Evolutionary conservation across 2,113 vertebrate genomes (phyloP).

Genomic region (Amphiprion percula): DNA sequence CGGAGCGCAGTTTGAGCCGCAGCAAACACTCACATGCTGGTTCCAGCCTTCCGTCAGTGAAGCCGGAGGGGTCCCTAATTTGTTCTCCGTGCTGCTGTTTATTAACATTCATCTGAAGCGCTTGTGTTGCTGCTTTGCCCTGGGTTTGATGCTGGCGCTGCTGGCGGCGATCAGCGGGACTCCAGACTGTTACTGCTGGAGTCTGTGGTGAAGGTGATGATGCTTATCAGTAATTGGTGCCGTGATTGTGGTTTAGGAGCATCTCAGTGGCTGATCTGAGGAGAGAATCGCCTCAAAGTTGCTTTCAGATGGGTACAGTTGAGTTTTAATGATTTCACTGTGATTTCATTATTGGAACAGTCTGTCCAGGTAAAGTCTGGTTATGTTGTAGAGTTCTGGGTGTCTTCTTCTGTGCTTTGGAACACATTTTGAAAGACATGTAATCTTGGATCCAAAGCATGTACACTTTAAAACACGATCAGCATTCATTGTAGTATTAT

Average conservation of each 20-base stretch:
- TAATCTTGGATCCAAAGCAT: no score
- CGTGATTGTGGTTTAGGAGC: background rate
- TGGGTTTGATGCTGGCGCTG: constrained; percentile 22
- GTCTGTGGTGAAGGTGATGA: constrained; percentile 35
- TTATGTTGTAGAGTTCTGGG: no score
- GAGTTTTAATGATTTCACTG: background rate
- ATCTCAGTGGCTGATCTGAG: background rate
- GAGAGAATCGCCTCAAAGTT: background rate
- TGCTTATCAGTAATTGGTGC: constrained; percentile 38
- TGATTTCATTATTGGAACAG: background rate
- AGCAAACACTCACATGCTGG: background rate
- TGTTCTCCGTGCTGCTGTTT: constrained; percentile 16
- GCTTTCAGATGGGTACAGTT: background rate
- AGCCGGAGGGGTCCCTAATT: background rate
- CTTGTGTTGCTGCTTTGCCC: background rate
- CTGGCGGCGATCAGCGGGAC: constrained; percentile 20
- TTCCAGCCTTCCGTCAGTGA: constrained; percentile 13
- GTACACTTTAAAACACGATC: no score
- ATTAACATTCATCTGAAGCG: background rate
- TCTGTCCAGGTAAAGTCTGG: background rate
- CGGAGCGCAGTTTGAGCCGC: constrained; percentile 23
- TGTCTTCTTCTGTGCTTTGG: no score
- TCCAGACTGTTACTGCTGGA: constrained; percentile 22
- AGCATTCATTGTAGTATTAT: no score
- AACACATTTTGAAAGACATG: background rate